Evolutionary conservation across 2,888 invertebrate species (phyloP).

Genomic region (Heterodera filipjevi): DNA sequence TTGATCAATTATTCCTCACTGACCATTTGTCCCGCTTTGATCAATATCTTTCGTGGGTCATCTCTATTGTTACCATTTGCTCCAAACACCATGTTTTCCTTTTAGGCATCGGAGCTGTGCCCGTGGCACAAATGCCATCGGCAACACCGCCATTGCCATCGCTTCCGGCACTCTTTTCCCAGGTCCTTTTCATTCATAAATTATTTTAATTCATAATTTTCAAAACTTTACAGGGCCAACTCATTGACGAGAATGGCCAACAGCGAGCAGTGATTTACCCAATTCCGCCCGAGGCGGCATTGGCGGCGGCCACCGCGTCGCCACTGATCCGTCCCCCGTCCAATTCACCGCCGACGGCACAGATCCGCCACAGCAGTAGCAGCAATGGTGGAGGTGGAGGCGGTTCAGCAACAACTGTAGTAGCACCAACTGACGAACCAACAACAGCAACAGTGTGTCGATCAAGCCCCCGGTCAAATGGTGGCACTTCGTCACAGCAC

Average conservation of each 20-base stretch:
- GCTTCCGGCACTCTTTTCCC: neutral
- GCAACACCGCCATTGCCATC: conserved; percentile 2
- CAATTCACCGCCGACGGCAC: conserved; percentile 3
- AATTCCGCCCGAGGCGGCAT: conserved; percentile 27
- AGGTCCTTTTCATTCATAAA: neutral
- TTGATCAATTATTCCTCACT: neutral
- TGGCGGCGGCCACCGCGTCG: too few species aligned
- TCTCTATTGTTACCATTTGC: too few species aligned
- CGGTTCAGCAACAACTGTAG: neutral
- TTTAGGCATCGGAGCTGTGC: neutral
- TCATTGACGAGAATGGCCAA: conserved; percentile 35
- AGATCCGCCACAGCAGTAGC: neutral
- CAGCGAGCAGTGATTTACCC: conserved; percentile 28
- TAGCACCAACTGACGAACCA: neutral
- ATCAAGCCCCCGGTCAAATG: conserved; percentile 29
- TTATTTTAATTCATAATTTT: neutral
- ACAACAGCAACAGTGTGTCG: neutral
- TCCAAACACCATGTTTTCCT: too few species aligned
- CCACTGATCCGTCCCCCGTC: conserved; percentile 3
- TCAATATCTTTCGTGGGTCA: too few species aligned
- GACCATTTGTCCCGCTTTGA: neutral
- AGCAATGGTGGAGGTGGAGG: neutral
- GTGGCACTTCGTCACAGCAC: conserved; percentile 8
- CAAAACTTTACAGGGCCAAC: conserved; percentile 40
- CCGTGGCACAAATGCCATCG: neutral